phyloP scores from a whole-genome alignment of 2,888 invertebrate genomes.

The Lithophane semibrunnea region DNA sequence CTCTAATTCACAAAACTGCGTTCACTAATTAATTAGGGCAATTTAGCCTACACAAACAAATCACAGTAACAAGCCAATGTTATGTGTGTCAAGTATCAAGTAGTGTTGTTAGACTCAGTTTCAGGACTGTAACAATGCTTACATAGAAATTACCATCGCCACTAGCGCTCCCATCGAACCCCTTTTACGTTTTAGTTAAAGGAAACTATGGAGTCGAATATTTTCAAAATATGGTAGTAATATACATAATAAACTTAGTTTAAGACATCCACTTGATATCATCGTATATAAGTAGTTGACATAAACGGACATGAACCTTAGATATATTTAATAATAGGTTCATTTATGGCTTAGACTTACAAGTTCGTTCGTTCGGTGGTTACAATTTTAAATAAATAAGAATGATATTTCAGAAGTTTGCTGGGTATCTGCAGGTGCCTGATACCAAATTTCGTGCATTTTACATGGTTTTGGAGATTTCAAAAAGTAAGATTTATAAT shows the following conservation, averaged over 20 bases:
- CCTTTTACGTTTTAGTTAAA: constrained; percentile 68
- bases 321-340: too few species aligned
- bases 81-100: constrained; percentile 77
- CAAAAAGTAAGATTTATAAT: background rate
- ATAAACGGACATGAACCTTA: too few species aligned
- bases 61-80: background rate
- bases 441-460: background rate
- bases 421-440: too few species aligned
- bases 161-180: constrained; percentile 69
- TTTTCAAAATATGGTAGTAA: background rate
- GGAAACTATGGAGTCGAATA: constrained; percentile 60
- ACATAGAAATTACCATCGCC: constrained; percentile 85
- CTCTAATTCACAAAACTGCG: background rate
- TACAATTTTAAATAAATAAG: background rate
- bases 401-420: background rate
- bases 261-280: background rate
- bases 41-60: constrained; percentile 10
- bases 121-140: constrained; percentile 87
- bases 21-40: constrained; percentile 1
- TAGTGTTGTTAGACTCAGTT: constrained; percentile 44
- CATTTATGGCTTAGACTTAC: background rate
- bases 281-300: background rate
- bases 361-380: background rate
- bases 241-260: background rate
- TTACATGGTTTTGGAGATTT: background rate